These are phyloP conservation scores for Gymnobelideus leadbeateri DNA, from an alignment of 2,113 vertebrate genomes.

Conservation along the genomic window DNA sequence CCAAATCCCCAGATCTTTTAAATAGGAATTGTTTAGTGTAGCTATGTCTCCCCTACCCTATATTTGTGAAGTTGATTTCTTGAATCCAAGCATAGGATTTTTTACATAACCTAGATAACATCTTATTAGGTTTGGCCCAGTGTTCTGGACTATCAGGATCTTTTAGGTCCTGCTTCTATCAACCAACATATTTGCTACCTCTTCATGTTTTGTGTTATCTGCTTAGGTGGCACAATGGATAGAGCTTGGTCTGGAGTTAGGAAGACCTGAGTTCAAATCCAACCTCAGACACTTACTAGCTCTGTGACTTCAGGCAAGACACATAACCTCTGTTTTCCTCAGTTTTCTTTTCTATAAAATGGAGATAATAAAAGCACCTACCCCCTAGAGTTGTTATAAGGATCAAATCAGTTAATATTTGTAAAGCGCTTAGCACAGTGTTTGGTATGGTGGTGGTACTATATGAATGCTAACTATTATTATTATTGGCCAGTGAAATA, in stretches of 20 bases:
- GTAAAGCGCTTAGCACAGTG: neutral
- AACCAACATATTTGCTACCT: neutral
- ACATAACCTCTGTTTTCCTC: neutral
- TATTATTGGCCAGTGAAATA: neutral
- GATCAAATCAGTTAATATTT: neutral
- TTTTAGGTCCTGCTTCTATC: neutral
- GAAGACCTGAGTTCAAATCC: neutral
- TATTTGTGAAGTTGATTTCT: neutral
- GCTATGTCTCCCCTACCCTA: neutral
- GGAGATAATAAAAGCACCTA: neutral
- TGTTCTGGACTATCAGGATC: neutral
- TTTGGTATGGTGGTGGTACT: neutral
- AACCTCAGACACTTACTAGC: neutral
- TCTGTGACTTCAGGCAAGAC: too few relatives aligned
- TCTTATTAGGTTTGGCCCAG: neutral
- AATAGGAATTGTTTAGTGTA: neutral
- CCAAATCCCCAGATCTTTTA: neutral
- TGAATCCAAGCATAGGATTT: neutral
- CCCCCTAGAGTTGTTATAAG: neutral
- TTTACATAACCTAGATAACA: neutral
- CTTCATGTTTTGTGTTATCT: neutral
- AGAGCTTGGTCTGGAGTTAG: neutral
- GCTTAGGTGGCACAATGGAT: neutral
- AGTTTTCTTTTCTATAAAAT: neutral
- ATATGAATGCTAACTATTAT: neutral